phyloP scores from a whole-genome alignment of 2,888 invertebrate genomes.

The Sympetrum striolatum region DNA sequence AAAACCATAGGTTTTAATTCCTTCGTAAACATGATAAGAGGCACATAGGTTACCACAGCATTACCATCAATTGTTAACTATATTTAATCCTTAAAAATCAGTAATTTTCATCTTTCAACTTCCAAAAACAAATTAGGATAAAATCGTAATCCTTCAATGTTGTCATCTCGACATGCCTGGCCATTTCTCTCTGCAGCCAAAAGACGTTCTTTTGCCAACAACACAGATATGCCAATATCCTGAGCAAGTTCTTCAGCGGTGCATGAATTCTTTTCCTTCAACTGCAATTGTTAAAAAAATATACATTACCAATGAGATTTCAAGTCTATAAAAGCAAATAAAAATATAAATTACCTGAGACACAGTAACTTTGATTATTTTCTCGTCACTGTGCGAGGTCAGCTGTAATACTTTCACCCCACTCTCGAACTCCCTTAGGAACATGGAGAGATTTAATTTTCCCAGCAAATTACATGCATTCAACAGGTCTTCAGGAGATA shows the following conservation, averaged over 20 bases:
- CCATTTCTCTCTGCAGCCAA: slow-evolving; percentile 86
- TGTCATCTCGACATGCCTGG: slow-evolving; percentile 91
- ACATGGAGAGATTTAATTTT: slow-evolving; percentile 72
- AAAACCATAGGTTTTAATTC: too few species aligned
- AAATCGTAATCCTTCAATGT: slow-evolving; percentile 92
- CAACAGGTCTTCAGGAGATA: slow-evolving; percentile 96
- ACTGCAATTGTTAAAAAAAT: slow-evolving; percentile 53
- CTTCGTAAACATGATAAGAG: too few species aligned
- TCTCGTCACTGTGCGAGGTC: slow-evolving; percentile 74
- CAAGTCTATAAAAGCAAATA: too few species aligned
- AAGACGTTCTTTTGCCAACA: slow-evolving; percentile 89
- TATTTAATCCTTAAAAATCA: too few species aligned
- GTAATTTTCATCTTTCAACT: slow-evolving; percentile 56
- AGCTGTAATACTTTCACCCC: slow-evolving; percentile 95
- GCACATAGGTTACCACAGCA: too few species aligned
- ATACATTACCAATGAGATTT: too few species aligned
- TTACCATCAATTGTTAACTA: too few species aligned
- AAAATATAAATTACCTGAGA: slow-evolving; percentile 63
- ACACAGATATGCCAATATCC: slow-evolving; percentile 80
- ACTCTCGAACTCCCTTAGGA: slow-evolving; percentile 85
- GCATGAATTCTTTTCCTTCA: slow-evolving; percentile 68
- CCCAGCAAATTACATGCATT: slow-evolving; percentile 82
- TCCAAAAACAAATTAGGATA: slow-evolving; percentile 87
- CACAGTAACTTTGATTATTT: slow-evolving; percentile 71
- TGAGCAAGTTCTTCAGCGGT: slow-evolving; percentile 89